Base-by-base conservation (phyloP, 2,888 invertebrate species). In the Coelinius sp. region DNA sequence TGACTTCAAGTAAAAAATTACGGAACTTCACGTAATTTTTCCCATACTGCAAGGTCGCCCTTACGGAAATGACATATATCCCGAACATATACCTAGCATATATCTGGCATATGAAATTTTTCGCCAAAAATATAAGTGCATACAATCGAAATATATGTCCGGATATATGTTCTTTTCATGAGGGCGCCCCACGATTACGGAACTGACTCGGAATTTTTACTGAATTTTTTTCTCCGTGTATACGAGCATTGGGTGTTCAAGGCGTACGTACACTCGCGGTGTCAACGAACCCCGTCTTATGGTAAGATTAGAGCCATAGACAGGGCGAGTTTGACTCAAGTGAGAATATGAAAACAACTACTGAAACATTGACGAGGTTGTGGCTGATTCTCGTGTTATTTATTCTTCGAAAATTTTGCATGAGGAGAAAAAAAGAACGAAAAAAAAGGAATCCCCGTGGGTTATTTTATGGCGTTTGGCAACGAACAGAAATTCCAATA, bases 331-430 rank as follows among this genome's bases (percentile, higher is more conserved):
- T 63, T 52, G 3, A 68, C 27, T 31, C 27, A 27, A 35, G 22
- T 53, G 20, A 38, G 20, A 46, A 59, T 59, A 67, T 24, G 12
- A 67, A n/a, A 71, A 27, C 27, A 14, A 49, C 22, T 71, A 75
- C 75, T 74, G 75, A 75, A 78, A 78, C 72, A 72, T 77, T 78
- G 78, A 78, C 78, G 77, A 78, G 78, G 77, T 78, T 77, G 77
- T 77, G 77, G 75, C 73, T 73, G 59, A 35, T 27, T 62, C 44
- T 41, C 24, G 46, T 31, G 25, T 46, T 17, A 69, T 46, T 46
- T 70, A 14, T 27, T 14, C 31, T n/a, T 49, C 56, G 2, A 12
- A 5, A 41, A 12, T 62, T 31, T 6, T 8, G 10, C 14, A 35
- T 31, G 25, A 14, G 22, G 10, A 53, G 12, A 22, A 70, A 56